Conservation (phyloP, 2,797 vertebrate genomes). For the Fistularia tabacaria region DNA sequence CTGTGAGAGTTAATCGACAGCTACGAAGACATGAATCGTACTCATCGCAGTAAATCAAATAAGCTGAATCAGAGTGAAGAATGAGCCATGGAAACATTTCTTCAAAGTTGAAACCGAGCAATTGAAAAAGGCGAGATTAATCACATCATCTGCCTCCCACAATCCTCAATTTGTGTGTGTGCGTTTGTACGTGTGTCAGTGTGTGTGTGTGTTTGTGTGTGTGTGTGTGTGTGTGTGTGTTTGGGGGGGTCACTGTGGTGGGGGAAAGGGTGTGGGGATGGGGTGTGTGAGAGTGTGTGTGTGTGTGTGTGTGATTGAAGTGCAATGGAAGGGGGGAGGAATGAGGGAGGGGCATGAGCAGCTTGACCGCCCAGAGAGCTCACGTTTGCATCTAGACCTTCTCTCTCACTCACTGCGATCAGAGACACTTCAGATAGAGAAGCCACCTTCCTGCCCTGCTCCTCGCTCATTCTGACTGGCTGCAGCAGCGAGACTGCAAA, state of each 20-base stretch:
- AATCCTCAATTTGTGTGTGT: constrained; percentile 25
- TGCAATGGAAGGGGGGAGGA: constrained; percentile 51
- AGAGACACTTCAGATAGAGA: constrained; percentile 52
- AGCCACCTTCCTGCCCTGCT: constrained; percentile 38
- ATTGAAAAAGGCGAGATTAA: too few species aligned
- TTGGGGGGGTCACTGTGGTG: constrained; percentile 23
- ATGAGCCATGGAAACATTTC: too few species aligned
- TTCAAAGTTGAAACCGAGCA: too few species aligned
- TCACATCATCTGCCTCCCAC: constrained; percentile 42
- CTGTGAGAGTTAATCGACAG: too few species aligned
- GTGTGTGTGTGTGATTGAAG: constrained; percentile 46
- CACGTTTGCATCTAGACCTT: constrained; percentile 12
- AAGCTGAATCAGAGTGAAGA: neutral
- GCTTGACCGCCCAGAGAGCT: constrained; percentile 38
- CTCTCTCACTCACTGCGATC: constrained; percentile 33
- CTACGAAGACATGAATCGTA: too few species aligned
- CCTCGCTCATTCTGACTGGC: constrained; percentile 11
- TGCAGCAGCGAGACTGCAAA: neutral
- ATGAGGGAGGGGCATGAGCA: constrained; percentile 60
- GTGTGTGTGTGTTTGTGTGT: constrained; percentile 22
- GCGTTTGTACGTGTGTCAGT: constrained; percentile 24
- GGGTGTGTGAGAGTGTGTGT: constrained; percentile 8
- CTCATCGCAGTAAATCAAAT: too few species aligned
- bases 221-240: constrained; percentile 25
- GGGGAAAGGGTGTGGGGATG: constrained; percentile 39